Conservation (phyloP, 2,113 vertebrate species). For the Morphnarchus princeps region DNA sequence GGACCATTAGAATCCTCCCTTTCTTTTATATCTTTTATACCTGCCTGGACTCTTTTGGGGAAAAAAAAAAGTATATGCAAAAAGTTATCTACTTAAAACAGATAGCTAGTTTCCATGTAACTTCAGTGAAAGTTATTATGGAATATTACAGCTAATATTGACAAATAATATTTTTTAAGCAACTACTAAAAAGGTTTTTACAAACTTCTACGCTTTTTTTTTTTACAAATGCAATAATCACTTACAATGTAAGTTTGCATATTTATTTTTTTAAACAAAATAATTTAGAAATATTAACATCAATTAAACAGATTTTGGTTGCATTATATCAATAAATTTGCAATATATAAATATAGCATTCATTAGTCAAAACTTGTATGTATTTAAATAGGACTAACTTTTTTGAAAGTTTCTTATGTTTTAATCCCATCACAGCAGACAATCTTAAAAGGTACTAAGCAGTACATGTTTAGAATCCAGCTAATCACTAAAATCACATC, state of each 20-base stretch:
- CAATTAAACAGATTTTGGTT: background rate
- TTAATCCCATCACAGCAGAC: background rate
- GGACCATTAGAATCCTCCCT: background rate
- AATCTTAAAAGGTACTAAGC: background rate
- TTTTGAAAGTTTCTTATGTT: background rate
- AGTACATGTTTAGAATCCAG: background rate
- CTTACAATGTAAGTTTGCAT: accelerated
- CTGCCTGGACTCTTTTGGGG: background rate
- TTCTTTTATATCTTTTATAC: background rate
- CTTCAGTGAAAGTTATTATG: background rate
- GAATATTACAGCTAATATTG: background rate
- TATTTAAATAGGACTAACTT: background rate
- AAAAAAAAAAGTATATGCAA: too few species aligned
- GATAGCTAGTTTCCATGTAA: background rate
- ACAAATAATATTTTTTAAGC: background rate
- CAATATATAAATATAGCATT: background rate
- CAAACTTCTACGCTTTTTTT: background rate
- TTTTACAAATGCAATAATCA: background rate
- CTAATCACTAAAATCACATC: background rate
- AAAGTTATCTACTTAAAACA: background rate
- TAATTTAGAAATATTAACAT: background rate
- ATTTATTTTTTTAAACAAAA: background rate
- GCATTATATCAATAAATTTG: background rate
- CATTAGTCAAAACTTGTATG: background rate
- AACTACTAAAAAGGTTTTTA: background rate